Evolutionary conservation across 2,888 invertebrate genomes (phyloP).

Genomic region (Liopterus haemorrhoidalis): DNA sequence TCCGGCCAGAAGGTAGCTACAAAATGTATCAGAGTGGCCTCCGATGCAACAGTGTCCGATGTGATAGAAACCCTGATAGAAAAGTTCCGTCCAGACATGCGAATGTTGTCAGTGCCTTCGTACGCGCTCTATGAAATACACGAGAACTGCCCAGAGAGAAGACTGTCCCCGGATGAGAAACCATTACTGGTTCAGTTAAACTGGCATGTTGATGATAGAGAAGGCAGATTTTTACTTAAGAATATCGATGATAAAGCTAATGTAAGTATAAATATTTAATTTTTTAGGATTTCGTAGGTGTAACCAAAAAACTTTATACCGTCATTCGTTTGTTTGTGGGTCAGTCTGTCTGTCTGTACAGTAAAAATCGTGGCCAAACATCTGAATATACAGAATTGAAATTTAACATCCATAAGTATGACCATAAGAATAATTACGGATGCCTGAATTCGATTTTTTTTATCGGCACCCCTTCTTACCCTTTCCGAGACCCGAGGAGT

Average conservation of each 20-base stretch:
- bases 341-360: no score
- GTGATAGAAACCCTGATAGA: conserved; percentile 96
- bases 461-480: no score
- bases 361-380: no score
- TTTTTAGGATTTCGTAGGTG: no score
- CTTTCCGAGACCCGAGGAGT: no score
- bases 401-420: no score
- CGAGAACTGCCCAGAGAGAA: conserved; percentile 68
- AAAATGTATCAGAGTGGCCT: conserved; percentile 96
- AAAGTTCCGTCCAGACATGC: conserved; percentile 99
- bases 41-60: conserved; percentile 91
- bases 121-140: conserved; percentile 71
- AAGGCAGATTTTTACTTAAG: conserved; percentile 91
- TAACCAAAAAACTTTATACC: no score
- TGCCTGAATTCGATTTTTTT: no score
- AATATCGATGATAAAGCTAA: conserved; percentile 79
- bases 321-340: conserved; percentile 4
- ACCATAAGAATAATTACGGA: no score
- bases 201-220: conserved; percentile 98
- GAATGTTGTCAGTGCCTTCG: conserved; percentile 78
- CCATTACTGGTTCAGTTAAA: conserved; percentile 95
- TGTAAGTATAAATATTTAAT: conserved; percentile 42
- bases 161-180: conserved; percentile 84
- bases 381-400: no score
- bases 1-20: conserved; percentile 97